Evolutionary conservation across 92 coral and sea anemone species (phyloP).

Genomic region (Muricea muricata): DNA sequence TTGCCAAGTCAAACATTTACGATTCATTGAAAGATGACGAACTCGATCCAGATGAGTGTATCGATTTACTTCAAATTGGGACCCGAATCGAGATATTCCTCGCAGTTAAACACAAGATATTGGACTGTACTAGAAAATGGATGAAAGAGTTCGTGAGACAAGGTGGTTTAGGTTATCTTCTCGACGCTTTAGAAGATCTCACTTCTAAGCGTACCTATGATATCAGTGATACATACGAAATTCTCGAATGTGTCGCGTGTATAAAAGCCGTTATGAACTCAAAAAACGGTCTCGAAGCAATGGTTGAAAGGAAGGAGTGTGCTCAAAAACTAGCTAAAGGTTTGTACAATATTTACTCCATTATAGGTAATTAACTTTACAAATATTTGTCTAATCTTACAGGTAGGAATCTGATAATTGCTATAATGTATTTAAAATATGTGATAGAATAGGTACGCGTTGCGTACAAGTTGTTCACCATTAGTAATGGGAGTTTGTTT

Average conservation of each 20-base stretch:
- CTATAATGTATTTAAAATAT: too few relatives aligned
- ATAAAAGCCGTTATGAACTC: constrained; percentile 93
- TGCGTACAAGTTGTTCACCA: too few relatives aligned
- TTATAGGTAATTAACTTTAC: not conserved
- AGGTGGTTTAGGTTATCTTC: constrained; percentile 77
- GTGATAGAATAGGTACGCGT: too few relatives aligned
- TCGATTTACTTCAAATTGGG: constrained; percentile 79
- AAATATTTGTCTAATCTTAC: not conserved
- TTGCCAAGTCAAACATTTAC: not conserved
- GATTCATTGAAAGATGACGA: constrained; percentile 32
- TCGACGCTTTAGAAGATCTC: constrained; percentile 87
- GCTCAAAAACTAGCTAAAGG: constrained; percentile 82
- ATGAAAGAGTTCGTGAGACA: constrained; percentile 78
- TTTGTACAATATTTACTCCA: constrained; percentile 1
- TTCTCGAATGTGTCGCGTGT: constrained; percentile 88
- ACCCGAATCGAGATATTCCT: constrained; percentile 54
- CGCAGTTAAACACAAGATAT: constrained; percentile 34
- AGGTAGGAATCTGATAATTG: too few relatives aligned
- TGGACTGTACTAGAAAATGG: constrained; percentile 78
- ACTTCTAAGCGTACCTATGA: constrained; percentile 69
- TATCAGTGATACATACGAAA: constrained; percentile 81
- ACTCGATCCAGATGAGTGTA: constrained; percentile 83
- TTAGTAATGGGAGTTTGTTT: too few relatives aligned
- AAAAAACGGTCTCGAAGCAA: constrained; percentile 76
- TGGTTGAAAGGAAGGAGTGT: constrained; percentile 72